A percentile compares a stretch with the other conserved stretches of the same genome.
These are phyloP conservation scores for Oreohelix idahoensis DNA, from an alignment of 1,140 invertebrate genomes.

Conservation along the genomic window DNA sequence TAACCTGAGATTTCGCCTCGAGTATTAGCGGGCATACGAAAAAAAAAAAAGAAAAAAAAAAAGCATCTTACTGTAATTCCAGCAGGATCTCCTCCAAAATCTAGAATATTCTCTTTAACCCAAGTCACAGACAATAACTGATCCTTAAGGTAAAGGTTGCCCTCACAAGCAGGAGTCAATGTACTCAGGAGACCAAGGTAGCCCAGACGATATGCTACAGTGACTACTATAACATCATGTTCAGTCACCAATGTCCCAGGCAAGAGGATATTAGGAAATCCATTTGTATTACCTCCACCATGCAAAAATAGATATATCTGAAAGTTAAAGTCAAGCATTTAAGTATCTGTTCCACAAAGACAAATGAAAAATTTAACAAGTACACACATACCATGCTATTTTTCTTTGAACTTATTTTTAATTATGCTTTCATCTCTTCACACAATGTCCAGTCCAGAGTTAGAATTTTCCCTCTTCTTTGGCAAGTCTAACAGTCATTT, in stretches of 20 bases:
- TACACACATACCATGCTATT: no score
- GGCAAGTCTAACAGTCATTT: no score
- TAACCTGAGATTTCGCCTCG: no score
- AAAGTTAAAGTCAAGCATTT: neutral
- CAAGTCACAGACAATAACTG: constrained; percentile 82
- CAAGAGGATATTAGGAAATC: constrained; percentile 92
- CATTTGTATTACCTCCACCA: constrained; percentile 91
- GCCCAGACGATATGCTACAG: constrained; percentile 84
- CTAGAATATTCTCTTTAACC: constrained; percentile 80
- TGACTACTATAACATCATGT: constrained; percentile 86
- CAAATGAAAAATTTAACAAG: no score
- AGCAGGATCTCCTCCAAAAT: constrained; percentile 78
- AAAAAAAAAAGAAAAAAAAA: no score
- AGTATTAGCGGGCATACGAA: no score
- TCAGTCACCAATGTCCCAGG: constrained; percentile 81
- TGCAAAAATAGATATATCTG: constrained; percentile 96
- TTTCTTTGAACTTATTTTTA: no score
- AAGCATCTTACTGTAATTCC: constrained; percentile 74
- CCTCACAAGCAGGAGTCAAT: constrained; percentile 59
- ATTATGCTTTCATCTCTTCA: no score
- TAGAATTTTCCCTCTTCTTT: no score
- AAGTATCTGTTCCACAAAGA: no score
- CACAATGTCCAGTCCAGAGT: no score
- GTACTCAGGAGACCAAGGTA: constrained; percentile 82
- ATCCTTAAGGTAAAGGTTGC: constrained; percentile 73